Percentiles rank a stretch among this genome's conserved stretches.
Evolutionary conservation across 2,113 vertebrate species (phyloP).

Genomic region (Odontophorus gujanensis): DNA sequence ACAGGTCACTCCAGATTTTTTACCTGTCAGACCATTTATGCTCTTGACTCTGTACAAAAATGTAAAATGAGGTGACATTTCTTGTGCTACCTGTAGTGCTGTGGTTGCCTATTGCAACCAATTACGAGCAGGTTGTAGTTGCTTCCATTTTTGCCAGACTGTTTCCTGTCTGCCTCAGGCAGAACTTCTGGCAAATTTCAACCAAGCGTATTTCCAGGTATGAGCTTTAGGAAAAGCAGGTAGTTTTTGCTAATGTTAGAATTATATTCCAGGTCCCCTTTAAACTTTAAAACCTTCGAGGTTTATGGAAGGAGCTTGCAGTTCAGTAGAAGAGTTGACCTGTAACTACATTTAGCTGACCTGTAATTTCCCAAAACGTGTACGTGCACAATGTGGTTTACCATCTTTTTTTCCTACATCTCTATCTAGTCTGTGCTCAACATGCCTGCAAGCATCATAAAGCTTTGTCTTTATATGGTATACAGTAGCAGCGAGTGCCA

Average conservation of each 20-base stretch:
- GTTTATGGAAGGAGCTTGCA: neutral
- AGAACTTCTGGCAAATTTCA: neutral
- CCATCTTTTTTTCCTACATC: neutral
- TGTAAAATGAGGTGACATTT: neutral
- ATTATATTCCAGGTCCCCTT: neutral
- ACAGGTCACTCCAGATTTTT: neutral
- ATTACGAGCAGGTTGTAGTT: neutral
- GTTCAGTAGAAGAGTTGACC: neutral
- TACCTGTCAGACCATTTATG: neutral
- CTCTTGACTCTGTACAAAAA: neutral
- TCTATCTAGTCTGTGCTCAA: neutral
- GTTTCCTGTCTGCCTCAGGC: neutral
- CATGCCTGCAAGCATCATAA: neutral
- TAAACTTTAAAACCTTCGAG: neutral
- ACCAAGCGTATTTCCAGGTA: neutral
- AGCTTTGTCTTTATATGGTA: neutral
- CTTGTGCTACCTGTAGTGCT: neutral
- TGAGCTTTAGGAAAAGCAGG: neutral
- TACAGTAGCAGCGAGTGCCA: neutral
- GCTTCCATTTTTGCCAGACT: neutral
- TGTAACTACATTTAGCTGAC: neutral
- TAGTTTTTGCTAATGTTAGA: neutral
- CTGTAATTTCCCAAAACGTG: neutral
- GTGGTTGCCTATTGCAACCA: neutral
- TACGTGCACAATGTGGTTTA: neutral